Conservation (phyloP, 2,797 vertebrate genomes). For the Picus viridis region DNA sequence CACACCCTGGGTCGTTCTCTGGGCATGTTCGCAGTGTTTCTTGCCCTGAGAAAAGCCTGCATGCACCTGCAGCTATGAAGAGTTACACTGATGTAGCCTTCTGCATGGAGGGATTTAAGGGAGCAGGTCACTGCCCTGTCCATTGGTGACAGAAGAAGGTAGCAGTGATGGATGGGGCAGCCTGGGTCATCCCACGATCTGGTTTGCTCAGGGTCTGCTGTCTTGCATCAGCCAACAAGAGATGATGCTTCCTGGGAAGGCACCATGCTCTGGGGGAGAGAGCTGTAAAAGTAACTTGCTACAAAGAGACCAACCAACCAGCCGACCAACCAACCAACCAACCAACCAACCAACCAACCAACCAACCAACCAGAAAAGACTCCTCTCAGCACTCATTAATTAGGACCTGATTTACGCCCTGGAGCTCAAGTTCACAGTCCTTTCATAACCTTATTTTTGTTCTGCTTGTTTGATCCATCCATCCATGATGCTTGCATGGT, state of each 20-base stretch:
- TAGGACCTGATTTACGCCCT: background rate
- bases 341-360: no score
- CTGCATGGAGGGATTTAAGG: background rate
- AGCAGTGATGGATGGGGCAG: background rate
- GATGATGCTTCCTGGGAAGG: background rate
- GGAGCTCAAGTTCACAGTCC: background rate
- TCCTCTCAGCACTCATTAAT: background rate
- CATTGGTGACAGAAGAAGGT: background rate
- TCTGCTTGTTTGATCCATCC: accelerated
- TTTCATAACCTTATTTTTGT: background rate
- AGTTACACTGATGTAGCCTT: background rate
- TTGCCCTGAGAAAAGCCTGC: background rate
- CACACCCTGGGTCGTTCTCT: background rate
- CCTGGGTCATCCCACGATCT: background rate
- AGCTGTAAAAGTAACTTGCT: background rate
- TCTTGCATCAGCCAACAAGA: background rate
- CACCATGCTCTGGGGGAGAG: accelerated
- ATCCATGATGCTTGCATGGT: accelerated
- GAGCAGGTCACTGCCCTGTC: background rate
- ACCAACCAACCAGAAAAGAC: background rate
- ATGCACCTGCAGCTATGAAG: background rate
- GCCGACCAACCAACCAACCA: no score
- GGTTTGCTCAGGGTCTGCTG: background rate
- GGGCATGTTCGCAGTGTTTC: background rate
- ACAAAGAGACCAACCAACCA: background rate